Base-by-base conservation (phyloP, 2,888 invertebrate species). In the Drosophila multiciliata region DNA sequence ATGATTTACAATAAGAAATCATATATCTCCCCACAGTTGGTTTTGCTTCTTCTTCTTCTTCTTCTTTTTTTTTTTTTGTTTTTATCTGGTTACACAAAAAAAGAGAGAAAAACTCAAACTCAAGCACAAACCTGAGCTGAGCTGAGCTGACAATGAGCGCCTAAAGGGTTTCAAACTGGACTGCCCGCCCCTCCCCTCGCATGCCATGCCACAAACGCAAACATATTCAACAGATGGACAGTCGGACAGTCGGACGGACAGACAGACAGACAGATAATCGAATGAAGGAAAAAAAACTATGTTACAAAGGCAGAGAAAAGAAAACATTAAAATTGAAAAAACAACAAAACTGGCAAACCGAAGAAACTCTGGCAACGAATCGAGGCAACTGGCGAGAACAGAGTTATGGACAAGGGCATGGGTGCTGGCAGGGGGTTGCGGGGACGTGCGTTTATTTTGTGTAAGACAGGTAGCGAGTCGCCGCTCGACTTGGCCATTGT, bases 91-190 rank as follows among this genome's bases (percentile, higher is more conserved):
- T 83, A 74, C 33, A 42, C 23, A 63, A 55, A 61, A 55, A 17
- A 36, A 15, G 15, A 17, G 36, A 7, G 15, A 45, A 20, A 42
- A 45, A 45, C 17, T 38, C 9, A 49, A 15, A 59, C 36, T 42
- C 36, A 52, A 73, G 61, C 45, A 69, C 78, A 73, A 77, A 80
- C 64, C 55, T 23, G 45, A 45, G 45, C 75, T 71, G 85, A 89
- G 87, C 87, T 89, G 85, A 89, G 87, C 87, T 89, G 85, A 80
- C 84, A 89, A 85, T 85, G 82, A 89, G 74, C 75, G 89, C 89
- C 85, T 70, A 87, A 84, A 89, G 89, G 89, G 85, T 82, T 89
- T 82, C 73, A 73, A 88, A 66, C 81, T 75, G 80, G 69, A 83
- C 64, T 48, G 63, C 45, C 61, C 53, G 3, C 38, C 67, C 48